Conservation (phyloP, 1,140 invertebrate genomes). For the Drosophila nasuta region DNA sequence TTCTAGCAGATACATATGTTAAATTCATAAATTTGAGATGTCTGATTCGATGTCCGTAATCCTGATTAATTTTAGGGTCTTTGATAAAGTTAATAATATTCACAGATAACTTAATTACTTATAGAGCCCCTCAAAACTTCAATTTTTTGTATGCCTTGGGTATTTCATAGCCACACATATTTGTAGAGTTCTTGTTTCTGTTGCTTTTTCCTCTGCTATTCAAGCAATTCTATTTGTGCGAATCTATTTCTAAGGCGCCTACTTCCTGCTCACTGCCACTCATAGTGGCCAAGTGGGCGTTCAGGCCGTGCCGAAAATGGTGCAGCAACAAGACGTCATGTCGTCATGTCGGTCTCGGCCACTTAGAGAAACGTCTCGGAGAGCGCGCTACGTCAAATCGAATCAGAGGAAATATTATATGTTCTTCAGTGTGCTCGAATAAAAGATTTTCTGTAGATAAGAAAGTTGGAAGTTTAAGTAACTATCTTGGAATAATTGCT, state of each 20-base stretch:
- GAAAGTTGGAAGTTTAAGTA: too few relatives aligned
- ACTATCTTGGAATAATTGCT: too few relatives aligned
- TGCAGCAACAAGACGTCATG: conserved; percentile 53
- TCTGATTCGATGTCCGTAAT: too few relatives aligned
- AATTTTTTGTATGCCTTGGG: neutral
- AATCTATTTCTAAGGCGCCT: conserved; percentile 6
- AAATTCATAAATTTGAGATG: too few relatives aligned
- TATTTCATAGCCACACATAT: too few relatives aligned
- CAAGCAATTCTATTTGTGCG: neutral
- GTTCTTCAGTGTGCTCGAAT: neutral
- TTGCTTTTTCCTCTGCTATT: neutral
- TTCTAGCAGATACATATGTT: too few relatives aligned
- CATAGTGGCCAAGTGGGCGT: conserved; percentile 52
- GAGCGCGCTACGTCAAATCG: conserved; percentile 9
- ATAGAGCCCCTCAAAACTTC: too few relatives aligned
- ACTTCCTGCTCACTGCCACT: conserved; percentile 63
- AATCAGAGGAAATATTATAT: neutral
- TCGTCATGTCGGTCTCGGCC: conserved; percentile 50
- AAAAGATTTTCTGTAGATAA: neutral
- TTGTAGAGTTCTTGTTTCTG: neutral
- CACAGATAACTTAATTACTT: too few relatives aligned
- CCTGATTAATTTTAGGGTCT: too few relatives aligned
- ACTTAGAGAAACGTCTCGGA: conserved; percentile 5
- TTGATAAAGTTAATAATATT: too few relatives aligned
- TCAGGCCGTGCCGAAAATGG: conserved; percentile 62